Conservation (phyloP, 2,888 invertebrate species). For the Invenusta paracnida region DNA sequence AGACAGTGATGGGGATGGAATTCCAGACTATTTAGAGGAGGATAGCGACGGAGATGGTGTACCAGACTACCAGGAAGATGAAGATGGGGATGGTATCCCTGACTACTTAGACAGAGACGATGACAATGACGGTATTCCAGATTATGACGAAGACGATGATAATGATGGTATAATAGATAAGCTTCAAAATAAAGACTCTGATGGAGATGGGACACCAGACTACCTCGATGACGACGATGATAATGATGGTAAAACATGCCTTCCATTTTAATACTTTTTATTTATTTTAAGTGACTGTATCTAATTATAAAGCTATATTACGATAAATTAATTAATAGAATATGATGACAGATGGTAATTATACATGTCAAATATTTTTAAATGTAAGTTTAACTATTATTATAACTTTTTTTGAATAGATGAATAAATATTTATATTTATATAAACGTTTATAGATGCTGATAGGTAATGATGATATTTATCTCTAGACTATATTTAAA, state of each 20-base stretch:
- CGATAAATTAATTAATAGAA: no score
- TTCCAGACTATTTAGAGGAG: slow-evolving; percentile 44
- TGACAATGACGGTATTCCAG: slow-evolving; percentile 53
- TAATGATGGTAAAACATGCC: slow-evolving; percentile 49
- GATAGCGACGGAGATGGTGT: slow-evolving; percentile 52
- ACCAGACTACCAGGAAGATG: slow-evolving; percentile 51
- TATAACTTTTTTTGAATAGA: no score
- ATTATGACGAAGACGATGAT: slow-evolving; percentile 51
- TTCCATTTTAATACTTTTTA: no score
- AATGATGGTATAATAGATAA: slow-evolving; percentile 52
- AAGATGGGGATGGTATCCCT: slow-evolving; percentile 52
- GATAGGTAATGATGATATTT: no score
- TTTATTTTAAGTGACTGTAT: no score
- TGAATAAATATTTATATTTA: no score
- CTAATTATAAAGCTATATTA: no score
- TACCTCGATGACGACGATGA: slow-evolving; percentile 47
- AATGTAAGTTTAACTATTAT: no score
- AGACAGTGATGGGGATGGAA: slow-evolving; percentile 49
- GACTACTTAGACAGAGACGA: slow-evolving; percentile 41
- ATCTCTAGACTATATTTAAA: no score
- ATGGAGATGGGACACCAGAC: slow-evolving; percentile 49
- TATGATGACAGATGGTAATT: no score
- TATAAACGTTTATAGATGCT: no score
- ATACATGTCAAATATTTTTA: no score
- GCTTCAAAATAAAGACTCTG: slow-evolving; percentile 46